A percentile compares a stretch with the other conserved stretches of the same genome.
Evolutionary conservation across 2,797 vertebrate genomes (phyloP).

Genomic region (Anableps anableps): DNA sequence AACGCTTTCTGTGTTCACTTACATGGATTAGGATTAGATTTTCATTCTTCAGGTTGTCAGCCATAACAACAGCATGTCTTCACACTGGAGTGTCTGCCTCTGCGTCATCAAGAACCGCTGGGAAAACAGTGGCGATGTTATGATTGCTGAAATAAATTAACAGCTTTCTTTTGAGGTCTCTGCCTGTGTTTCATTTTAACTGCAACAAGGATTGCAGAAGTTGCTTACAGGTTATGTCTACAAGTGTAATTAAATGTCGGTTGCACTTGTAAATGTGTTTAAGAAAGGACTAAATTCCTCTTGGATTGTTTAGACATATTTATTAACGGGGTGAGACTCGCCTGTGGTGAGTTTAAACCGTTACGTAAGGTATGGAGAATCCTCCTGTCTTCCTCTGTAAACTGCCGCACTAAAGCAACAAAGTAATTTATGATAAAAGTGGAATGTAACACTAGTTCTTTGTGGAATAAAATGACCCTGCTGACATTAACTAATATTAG

Average conservation of each 20-base stretch:
- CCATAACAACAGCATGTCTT: slow-evolving; percentile 40
- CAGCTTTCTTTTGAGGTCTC: slow-evolving; percentile 12
- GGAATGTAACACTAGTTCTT: slow-evolving; percentile 51
- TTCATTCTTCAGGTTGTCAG: slow-evolving; percentile 23
- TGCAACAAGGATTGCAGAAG: not conserved
- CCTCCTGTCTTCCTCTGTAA: slow-evolving; percentile 7
- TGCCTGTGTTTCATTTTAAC: slow-evolving; percentile 31
- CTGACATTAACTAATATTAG: slow-evolving; percentile 23
- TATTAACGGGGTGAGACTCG: slow-evolving; percentile 19
- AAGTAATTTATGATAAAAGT: slow-evolving; percentile 28
- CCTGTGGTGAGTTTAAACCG: slow-evolving; percentile 28
- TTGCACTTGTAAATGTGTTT: slow-evolving; percentile 2
- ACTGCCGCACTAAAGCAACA: slow-evolving; percentile 46
- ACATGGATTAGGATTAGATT: slow-evolving; percentile 33
- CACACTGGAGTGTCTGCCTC: slow-evolving; percentile 40
- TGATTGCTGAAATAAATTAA: slow-evolving; percentile 25
- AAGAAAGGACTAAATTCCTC: slow-evolving; percentile 17
- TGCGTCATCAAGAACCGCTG: not conserved
- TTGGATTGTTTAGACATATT: slow-evolving; percentile 1
- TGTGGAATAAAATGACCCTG: slow-evolving; percentile 40
- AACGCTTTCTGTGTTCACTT: slow-evolving; percentile 9
- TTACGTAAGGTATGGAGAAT: slow-evolving; percentile 45
- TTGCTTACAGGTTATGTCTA: slow-evolving; percentile 13
- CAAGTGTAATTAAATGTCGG: not conserved
- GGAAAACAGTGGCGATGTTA: slow-evolving; percentile 20